Evolutionary conservation across 1,140 invertebrate genomes (phyloP), one percentile per base, ranked within the genome.

Genomic region (Littorina saxatilis): DNA sequence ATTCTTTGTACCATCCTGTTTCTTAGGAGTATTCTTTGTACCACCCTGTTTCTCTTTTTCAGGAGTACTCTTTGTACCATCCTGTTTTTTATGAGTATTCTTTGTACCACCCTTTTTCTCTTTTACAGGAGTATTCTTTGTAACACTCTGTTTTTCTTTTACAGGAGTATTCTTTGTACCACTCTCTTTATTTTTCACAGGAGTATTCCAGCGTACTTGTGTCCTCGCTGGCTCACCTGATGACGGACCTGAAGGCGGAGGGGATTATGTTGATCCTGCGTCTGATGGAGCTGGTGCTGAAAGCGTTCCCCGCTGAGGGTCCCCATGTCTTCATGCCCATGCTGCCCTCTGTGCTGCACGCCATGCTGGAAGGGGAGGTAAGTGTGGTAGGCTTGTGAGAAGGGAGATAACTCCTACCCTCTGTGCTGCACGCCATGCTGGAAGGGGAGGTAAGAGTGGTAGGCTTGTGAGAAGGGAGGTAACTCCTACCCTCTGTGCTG

Each of bases 161-260:
- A n/a, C n/a, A n/a, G n/a, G n/a, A n/a, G n/a, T n/a, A n/a, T n/a
- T n/a, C n/a, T n/a, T n/a, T n/a, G n/a, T n/a, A n/a, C n/a, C n/a
- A n/a, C n/a, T n/a, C n/a, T n/a, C n/a, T n/a, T n/a, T n/a, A n/a
- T n/a, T n/a, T n/a, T n/a, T n/a, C n/a, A n/a, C 88, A 90, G 91
- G 91, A 88, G 70, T 94, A 95, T 84, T 96, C 96, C 0, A 92
- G 92, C 13, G 92, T 94, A 74, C 94, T 97, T 84, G 94, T 97
- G 50, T 92, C 93, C 3, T 93, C 94, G 20, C 94, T 97, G 78
- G 94, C 94, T 82, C 94, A 94, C 52, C 92, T 97, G 88, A 91
- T 98, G 70, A 94, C 94, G 63, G 97, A 98, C 92, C 94, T 98
- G 90, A 93, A 95, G 79, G 93, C 94, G 0, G 96, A 98, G 88